A percentile compares a stretch with the other conserved stretches of the same genome.
Evolutionary conservation across 2,888 invertebrate species (phyloP).

Genomic region (Polyommatus icarus): DNA sequence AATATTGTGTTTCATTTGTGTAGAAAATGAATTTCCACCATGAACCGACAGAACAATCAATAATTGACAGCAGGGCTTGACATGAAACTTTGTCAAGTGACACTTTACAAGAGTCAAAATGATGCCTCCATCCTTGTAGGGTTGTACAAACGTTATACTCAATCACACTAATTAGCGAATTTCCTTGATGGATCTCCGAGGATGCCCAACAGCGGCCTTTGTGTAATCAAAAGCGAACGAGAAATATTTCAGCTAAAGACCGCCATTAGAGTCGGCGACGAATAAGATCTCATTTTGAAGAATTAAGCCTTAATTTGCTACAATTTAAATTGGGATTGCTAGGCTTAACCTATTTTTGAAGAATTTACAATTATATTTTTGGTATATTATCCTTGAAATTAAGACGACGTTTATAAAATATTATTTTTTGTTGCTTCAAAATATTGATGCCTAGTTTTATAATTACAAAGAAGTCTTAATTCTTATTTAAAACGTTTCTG

Average conservation of each 20-base stretch:
- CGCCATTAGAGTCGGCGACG: conserved; percentile 32
- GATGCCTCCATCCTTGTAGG: too few species aligned
- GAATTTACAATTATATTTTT: background rate
- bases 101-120: too few species aligned
- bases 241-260: conserved; percentile 35
- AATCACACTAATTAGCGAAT: background rate
- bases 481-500: background rate
- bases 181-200: background rate
- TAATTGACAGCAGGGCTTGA: too few species aligned
- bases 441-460: background rate
- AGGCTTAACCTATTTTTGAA: background rate
- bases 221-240: conserved; percentile 34
- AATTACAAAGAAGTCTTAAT: background rate
- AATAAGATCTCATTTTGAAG: background rate
- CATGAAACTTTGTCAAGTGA: too few species aligned
- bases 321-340: background rate
- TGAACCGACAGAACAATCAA: too few species aligned
- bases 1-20: too few species aligned
- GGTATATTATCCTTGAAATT: too few species aligned
- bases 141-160: background rate
- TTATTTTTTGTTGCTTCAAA: too few species aligned
- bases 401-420: too few species aligned
- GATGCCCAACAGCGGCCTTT: background rate
- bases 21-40: too few species aligned
- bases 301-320: background rate